Base-by-base conservation (phyloP, 2,113 vertebrate species). In the Ochotona curzoniae region DNA sequence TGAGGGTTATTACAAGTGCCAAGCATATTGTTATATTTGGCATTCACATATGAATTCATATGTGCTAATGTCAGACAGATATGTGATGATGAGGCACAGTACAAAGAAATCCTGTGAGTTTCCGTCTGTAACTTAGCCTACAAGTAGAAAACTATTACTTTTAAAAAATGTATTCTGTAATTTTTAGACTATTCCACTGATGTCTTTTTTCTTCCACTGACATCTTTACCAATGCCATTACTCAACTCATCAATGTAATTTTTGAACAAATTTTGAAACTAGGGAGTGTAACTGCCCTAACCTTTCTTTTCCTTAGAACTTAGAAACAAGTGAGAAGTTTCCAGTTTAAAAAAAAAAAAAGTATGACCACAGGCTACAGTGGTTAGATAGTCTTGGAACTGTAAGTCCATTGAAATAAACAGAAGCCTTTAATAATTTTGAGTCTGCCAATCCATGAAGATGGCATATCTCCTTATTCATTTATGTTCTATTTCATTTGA, bases 401-500 rank as follows among this genome's bases (percentile, higher is more conserved):
- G 30, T 30, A 71, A 25, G 21, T 60, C 5, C 57, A 21, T 38
- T 85, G 67, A 17, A 44, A 28, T 60, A 60, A 60, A 60, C 21
- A 38, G 6, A 7, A 32, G 28, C 11, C 9, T 73, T 30, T 85
- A 73, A 60, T n/a, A 71, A 2, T 57, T 57, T 13, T 73, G 47
- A 63, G 54, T n/a, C 20, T 86, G 83, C 13, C 23, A 64, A 47
- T 47, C 25, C 32, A 47, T 79, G 23, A 73, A 26, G 15, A 79
- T 35, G 54, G 11, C 60, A 49, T 79, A 44, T 25, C 32, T 49
- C n/a, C 75, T 6, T 60, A 61, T 83, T 71, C 32, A 44, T 51
- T 28, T 57, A 64, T 14, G 78, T 76, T 60, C 80, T 73, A 85
- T 85, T 92, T 71, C 30, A 79, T 88, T 83, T 88, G 28, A 66